Conservation (phyloP, 1,140 invertebrate genomes). For the Delia radicum region DNA sequence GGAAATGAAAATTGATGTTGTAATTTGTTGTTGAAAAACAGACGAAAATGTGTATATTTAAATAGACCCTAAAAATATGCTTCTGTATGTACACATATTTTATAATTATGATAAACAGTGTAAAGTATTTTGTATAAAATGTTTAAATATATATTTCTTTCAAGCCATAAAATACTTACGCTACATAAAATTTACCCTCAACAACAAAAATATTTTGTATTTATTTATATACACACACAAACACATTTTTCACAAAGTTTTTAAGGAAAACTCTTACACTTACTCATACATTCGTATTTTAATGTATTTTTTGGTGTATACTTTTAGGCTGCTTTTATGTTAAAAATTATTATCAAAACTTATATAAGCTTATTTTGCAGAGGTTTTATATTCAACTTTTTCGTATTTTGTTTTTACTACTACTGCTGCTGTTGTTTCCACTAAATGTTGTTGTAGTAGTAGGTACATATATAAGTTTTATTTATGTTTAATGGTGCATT, state of each 20-base stretch:
- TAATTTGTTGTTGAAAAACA: no score
- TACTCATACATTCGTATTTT: background rate
- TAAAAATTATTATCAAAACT: slow-evolving; percentile 10
- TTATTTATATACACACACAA: background rate
- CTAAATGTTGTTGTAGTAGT: background rate
- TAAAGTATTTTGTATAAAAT: background rate
- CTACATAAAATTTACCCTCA: slow-evolving; percentile 52
- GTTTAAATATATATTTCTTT: background rate
- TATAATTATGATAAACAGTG: slow-evolving; percentile 10
- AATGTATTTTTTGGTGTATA: background rate
- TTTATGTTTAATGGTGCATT: slow-evolving; percentile 29
- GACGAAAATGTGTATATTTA: background rate
- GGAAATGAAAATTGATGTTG: slow-evolving; percentile 36
- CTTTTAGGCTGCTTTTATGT: background rate
- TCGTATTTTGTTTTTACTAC: background rate
- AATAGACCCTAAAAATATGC: slow-evolving; percentile 6
- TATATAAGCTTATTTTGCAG: background rate
- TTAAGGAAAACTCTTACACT: background rate
- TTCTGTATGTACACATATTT: background rate
- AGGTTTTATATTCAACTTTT: background rate
- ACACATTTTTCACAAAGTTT: background rate
- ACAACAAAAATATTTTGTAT: background rate
- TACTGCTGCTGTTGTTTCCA: background rate
- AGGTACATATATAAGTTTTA: slow-evolving; percentile 21
- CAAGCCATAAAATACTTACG: slow-evolving; percentile 52